phyloP scores from a whole-genome alignment of 2,113 vertebrate genomes.

The Pseudorectes ferrugineus region DNA sequence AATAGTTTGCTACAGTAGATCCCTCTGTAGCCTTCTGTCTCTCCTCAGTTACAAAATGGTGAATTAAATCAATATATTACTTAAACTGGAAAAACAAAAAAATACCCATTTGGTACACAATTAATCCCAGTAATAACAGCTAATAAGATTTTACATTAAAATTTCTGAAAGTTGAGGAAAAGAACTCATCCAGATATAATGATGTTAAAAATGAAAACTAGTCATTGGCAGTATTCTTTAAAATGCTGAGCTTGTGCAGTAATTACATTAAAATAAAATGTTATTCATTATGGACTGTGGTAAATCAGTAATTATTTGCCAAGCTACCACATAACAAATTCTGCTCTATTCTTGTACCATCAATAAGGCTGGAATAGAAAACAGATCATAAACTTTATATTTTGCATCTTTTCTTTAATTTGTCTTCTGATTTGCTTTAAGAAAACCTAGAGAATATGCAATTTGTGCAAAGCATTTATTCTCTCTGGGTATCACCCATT shows the following conservation, averaged over 20 bases:
- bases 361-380: slow-evolving; percentile 19
- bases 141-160: neutral
- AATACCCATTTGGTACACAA: fast-evolving
- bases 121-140: neutral
- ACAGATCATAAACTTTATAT: neutral
- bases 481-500: neutral
- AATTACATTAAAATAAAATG: neutral
- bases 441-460: neutral
- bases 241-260: neutral
- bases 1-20: neutral
- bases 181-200: neutral
- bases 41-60: neutral
- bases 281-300: neutral
- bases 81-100: neutral
- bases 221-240: neutral
- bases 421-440: neutral
- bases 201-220: neutral
- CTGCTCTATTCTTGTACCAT: neutral
- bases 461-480: neutral
- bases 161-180: neutral
- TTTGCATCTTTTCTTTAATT: neutral
- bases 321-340: neutral
- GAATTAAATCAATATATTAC: neutral
- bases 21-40: neutral
- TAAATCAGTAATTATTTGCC: neutral